Evolutionary conservation across 1,140 invertebrate genomes (phyloP).

Genomic region (Tachypleus tridentatus): DNA sequence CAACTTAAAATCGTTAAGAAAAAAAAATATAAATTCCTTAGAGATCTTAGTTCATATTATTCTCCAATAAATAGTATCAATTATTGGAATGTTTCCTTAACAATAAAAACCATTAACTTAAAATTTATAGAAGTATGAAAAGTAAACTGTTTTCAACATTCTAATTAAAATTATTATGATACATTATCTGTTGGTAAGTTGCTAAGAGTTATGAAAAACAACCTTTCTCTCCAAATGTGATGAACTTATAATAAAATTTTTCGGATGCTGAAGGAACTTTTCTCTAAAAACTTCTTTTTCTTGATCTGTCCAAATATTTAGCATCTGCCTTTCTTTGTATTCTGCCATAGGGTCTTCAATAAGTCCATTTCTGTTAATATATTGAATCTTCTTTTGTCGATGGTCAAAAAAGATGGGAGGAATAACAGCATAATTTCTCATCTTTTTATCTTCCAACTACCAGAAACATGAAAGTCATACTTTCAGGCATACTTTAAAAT

Average conservation of each 20-base stretch:
- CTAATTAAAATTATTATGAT: too few relatives aligned
- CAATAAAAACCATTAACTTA: background rate
- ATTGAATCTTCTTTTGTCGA: slow-evolving; percentile 53
- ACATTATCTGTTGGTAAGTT: too few relatives aligned
- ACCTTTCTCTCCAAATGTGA: slow-evolving; percentile 80
- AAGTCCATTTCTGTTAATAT: slow-evolving; percentile 73
- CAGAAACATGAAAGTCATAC: background rate
- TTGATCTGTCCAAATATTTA: slow-evolving; percentile 78
- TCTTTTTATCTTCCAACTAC: slow-evolving; percentile 90
- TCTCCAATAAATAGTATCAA: too few relatives aligned
- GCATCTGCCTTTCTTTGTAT: slow-evolving; percentile 65
- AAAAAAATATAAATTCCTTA: too few relatives aligned
- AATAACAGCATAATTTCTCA: slow-evolving; percentile 90
- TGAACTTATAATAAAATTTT: slow-evolving; percentile 86
- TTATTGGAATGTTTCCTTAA: too few relatives aligned
- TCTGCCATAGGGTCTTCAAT: slow-evolving; percentile 73
- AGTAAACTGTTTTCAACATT: too few relatives aligned
- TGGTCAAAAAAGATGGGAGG: slow-evolving; percentile 69
- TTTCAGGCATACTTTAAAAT: too few relatives aligned
- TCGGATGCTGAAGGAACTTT: slow-evolving; percentile 90
- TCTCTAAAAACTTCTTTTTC: slow-evolving; percentile 64
- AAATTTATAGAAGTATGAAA: background rate
- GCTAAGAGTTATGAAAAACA: too few relatives aligned
- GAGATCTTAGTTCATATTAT: too few relatives aligned
- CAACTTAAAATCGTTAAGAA: too few relatives aligned